Base-by-base conservation (phyloP, 2,113 vertebrate genomes). In the Dromas ardeola region DNA sequence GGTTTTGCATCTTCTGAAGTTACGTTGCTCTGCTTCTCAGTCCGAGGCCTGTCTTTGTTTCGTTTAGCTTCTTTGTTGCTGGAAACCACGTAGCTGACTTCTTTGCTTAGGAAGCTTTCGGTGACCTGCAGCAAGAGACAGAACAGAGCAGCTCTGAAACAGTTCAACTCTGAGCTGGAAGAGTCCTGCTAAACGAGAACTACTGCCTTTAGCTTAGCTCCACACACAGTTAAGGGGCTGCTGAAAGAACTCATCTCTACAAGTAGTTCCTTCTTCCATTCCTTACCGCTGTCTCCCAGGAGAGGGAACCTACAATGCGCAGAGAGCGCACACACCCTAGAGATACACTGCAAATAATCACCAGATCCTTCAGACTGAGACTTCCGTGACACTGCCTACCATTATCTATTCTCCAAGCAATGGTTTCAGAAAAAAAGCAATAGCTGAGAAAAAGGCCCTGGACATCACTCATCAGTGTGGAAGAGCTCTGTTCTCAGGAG, bases 41-140 rank as follows among this genome's bases (percentile, higher is more conserved):
- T 9, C 20, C 0, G 10, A 55, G 88, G 5, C 23, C 38, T 38
- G 38, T 29, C 49, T 43, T 47, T 96, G 93, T 71, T 80, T 42
- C 32, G 14, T 62, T 94, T 97, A 6, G 95, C 97, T 86, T 98
- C 98, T 66, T 79, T 98, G 92, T 77, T 98, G 95, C 98, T 98
- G 74, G 99, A 99, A 88, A 99, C 98, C 59, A 99, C 97, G 3
- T 98, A 99, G 86, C 90, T 99, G 67, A 99, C 98, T 95, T 99
- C 99, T 96, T 98, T 99, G 96, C 99, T 99, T 36, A 99, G 98
- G 95, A 99, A 99, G 96, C 98, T 98, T 96, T 99, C 99, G 0
- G 99, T 98, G 40, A 96, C 98, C 98, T 99, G 97, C 80, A 98
- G 96, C 2, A 72, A 78, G 71, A 95, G 67, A 61, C 6, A 96